Percentiles rank a stretch among this genome's conserved stretches.
Evolutionary conservation across 2,888 invertebrate species (phyloP).

Genomic region (Athalia cordata): DNA sequence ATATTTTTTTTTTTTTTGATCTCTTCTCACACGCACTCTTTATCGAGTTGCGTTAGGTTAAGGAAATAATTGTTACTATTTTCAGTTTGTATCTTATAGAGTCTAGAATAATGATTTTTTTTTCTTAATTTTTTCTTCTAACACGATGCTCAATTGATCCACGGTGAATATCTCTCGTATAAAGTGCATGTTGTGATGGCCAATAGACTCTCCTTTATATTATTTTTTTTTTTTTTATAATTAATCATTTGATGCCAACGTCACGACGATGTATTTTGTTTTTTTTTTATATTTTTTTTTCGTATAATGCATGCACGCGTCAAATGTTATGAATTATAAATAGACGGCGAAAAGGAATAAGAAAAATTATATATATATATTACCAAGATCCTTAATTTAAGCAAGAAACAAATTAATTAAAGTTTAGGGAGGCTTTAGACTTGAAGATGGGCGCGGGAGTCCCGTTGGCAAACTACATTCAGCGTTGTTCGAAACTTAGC

Average conservation of each 20-base stretch:
- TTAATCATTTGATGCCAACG: neutral
- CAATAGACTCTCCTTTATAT: neutral
- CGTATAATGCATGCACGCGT: neutral
- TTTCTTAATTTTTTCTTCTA: constrained; percentile 50
- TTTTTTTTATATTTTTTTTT: constrained; percentile 23
- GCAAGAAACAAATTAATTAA: constrained; percentile 3
- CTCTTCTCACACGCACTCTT: neutral
- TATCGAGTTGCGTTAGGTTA: constrained; percentile 22
- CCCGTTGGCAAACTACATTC: constrained; percentile 59
- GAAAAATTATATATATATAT: neutral
- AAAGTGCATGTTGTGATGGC: too few relatives aligned
- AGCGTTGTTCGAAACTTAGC: constrained; percentile 58
- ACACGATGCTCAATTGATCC: constrained; percentile 15
- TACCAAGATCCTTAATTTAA: constrained; percentile 2
- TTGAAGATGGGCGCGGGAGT: constrained; percentile 39
- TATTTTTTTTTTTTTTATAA: constrained; percentile 3
- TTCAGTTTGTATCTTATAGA: neutral
- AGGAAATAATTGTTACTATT: constrained; percentile 41
- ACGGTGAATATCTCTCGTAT: too few relatives aligned
- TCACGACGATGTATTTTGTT: too few relatives aligned
- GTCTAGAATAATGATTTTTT: constrained; percentile 1
- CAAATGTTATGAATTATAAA: neutral
- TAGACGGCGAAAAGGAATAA: neutral
- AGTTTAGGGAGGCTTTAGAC: constrained; percentile 38
- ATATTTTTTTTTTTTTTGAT: constrained; percentile 17